phyloP scores from a whole-genome alignment of 2,113 vertebrate genomes.

The Dicerorhinus sumatrensis region DNA sequence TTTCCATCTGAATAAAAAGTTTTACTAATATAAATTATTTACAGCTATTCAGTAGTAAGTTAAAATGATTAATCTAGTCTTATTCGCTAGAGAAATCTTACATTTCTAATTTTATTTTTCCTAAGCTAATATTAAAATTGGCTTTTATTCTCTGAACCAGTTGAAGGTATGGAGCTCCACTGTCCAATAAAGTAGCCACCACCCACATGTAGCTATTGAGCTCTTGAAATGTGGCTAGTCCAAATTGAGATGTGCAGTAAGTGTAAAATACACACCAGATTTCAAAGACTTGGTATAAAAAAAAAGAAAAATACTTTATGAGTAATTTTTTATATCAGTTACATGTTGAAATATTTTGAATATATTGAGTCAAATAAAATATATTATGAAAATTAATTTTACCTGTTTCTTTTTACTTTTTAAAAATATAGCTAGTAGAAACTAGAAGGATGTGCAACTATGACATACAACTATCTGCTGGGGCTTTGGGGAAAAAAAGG shows the following conservation, averaged over 20 bases:
- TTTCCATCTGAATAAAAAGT: neutral
- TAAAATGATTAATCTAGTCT: neutral
- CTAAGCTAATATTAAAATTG: neutral
- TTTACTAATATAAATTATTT: slow-evolving; percentile 1
- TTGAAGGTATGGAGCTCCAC: neutral
- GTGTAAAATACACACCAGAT: neutral
- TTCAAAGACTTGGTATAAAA: slow-evolving; percentile 9
- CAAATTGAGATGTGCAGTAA: neutral
- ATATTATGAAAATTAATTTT: neutral
- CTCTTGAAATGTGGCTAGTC: neutral
- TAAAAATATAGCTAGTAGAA: neutral
- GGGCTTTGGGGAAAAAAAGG: no score
- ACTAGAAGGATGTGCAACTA: neutral
- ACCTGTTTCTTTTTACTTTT: slow-evolving; percentile 9
- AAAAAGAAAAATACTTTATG: neutral
- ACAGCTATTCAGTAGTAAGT: neutral
- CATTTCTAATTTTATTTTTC: slow-evolving; percentile 22
- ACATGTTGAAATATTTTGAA: slow-evolving; percentile 12
- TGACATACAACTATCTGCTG: no score
- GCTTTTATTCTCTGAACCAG: slow-evolving; percentile 4
- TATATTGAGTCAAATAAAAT: neutral
- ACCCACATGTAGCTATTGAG: neutral
- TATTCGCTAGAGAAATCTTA: neutral
- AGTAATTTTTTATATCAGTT: neutral
- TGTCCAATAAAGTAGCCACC: neutral